These are phyloP conservation scores for Neoarius graeffei DNA, from an alignment of 2,113 vertebrate genomes.

Conservation along the genomic window DNA sequence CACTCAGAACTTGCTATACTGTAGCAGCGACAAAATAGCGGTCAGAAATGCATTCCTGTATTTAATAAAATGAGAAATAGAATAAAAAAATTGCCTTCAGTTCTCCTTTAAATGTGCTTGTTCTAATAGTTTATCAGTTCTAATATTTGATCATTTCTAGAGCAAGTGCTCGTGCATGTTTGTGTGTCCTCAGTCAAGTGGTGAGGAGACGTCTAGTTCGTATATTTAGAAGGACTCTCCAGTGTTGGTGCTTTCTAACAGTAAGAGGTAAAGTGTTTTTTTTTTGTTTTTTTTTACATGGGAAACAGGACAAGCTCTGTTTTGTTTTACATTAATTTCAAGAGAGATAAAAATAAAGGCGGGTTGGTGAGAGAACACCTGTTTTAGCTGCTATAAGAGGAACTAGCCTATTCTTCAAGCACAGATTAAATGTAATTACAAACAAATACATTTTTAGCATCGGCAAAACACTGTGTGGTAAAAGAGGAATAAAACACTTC, in stretches of 20 bases:
- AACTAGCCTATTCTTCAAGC: no score
- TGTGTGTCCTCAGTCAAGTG: background rate
- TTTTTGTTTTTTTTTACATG: background rate
- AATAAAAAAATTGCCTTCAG: no score
- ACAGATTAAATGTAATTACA: background rate
- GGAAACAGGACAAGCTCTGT: no score
- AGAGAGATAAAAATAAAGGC: background rate
- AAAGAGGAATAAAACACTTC: background rate
- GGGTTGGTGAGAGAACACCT: background rate
- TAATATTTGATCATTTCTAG: background rate
- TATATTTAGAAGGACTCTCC: background rate
- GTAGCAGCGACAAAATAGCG: no score
- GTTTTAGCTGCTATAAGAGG: background rate
- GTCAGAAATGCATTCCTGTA: no score
- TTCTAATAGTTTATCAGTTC: background rate
- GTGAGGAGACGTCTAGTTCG: background rate
- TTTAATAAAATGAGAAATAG: no score
- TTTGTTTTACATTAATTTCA: background rate
- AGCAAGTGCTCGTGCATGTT: background rate
- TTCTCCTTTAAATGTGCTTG: background rate
- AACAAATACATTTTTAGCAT: background rate
- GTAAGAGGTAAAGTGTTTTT: background rate
- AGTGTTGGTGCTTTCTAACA: background rate
- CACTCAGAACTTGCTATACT: no score
- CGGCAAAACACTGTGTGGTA: background rate